phyloP scores from a whole-genome alignment of 53 echinoderm and acorn worm species.

The Luidia sarsii region DNA sequence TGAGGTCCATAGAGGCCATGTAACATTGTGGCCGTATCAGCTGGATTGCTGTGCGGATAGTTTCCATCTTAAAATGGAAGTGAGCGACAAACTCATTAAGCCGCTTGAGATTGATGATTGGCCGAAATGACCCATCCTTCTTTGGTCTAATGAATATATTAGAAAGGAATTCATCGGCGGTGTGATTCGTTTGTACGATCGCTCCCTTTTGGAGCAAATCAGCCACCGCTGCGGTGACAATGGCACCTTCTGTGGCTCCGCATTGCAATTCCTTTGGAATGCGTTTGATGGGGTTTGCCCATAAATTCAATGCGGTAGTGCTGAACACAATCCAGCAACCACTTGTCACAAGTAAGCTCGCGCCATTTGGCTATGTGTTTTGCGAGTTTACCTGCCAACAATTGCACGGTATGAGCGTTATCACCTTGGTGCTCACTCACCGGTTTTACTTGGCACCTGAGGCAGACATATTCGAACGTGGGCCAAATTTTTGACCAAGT shows the following conservation, averaged over 20 bases:
- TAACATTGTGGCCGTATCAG: background rate
- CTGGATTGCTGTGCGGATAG: background rate
- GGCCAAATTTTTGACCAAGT: conserved; percentile 18
- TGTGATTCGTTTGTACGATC: background rate
- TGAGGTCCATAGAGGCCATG: conserved; percentile 4
- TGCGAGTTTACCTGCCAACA: conserved; percentile 25
- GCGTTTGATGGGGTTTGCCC: background rate
- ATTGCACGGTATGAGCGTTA: background rate
- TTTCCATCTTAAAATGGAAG: background rate
- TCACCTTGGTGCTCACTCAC: conserved; percentile 38
- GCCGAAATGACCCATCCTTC: background rate
- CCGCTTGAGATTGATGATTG: background rate
- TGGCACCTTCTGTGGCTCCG: background rate
- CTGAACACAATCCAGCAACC: background rate
- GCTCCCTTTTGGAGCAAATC: background rate
- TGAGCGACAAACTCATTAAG: background rate
- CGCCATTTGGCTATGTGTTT: conserved; percentile 16
- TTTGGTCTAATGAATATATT: background rate
- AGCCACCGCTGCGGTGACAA: background rate
- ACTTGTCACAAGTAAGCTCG: conserved; percentile 13
- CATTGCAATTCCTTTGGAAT: background rate
- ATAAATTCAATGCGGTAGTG: conserved; percentile 38
- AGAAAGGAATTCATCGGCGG: background rate
- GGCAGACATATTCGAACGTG: background rate
- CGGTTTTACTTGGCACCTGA: background rate